A percentile compares a stretch with the other conserved stretches of the same genome.
These are phyloP conservation scores for Notiomystis cincta DNA, from an alignment of 2,113 vertebrate species.

Conservation along the genomic window DNA sequence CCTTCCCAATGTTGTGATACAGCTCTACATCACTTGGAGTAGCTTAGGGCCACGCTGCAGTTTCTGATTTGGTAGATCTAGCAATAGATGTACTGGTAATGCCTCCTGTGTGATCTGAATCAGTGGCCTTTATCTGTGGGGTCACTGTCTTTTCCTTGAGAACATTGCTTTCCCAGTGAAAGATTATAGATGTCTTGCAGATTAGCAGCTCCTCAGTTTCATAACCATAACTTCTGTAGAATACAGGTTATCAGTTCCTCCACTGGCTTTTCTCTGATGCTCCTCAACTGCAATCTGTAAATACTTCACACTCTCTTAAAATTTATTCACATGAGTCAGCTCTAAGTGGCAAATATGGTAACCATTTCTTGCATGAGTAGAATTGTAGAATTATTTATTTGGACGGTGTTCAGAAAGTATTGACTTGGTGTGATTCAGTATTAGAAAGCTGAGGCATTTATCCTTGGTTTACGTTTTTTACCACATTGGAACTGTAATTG, in stretches of 20 bases:
- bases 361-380: neutral
- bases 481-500: neutral
- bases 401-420: neutral
- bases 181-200: neutral
- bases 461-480: fast-evolving
- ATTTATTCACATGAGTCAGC: neutral
- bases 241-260: neutral
- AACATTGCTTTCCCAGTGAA: neutral
- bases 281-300: neutral
- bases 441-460: neutral
- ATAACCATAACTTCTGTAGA: neutral
- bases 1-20: neutral
- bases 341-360: neutral
- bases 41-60: neutral
- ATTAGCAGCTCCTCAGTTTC: neutral
- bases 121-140: neutral
- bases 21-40: neutral
- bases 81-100: neutral
- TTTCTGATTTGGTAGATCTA: neutral
- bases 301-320: neutral
- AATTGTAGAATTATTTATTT: neutral
- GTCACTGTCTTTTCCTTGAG: neutral
- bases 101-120: neutral
- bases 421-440: neutral
- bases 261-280: neutral